phyloP scores from a whole-genome alignment of 2,797 vertebrate species.

The Sebastes diaconus region DNA sequence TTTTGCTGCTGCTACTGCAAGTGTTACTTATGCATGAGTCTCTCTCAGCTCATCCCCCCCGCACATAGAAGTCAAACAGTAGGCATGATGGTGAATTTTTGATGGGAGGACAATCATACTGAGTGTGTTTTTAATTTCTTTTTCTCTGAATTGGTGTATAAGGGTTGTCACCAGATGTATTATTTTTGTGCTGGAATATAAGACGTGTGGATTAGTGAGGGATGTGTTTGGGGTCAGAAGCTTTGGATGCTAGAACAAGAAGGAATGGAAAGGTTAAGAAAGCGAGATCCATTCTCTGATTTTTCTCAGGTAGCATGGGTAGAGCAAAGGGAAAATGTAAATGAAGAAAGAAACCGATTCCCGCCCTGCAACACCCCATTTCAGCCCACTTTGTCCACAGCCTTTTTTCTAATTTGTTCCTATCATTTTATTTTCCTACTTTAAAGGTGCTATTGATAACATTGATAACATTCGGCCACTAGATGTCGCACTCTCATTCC shows the following conservation, averaged over 20 bases:
- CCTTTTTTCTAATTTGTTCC: neutral
- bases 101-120: slow-evolving; percentile 70
- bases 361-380: neutral
- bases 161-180: slow-evolving; percentile 7
- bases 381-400: neutral
- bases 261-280: slow-evolving; percentile 6
- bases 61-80: slow-evolving; percentile 56
- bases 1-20: slow-evolving; percentile 83
- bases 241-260: neutral
- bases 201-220: slow-evolving; percentile 2
- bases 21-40: slow-evolving; percentile 86
- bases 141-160: slow-evolving; percentile 7
- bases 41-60: slow-evolving; percentile 61
- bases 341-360: neutral
- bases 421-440: neutral
- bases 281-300: slow-evolving; percentile 40
- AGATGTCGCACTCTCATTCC: no score
- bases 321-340: slow-evolving; percentile 5
- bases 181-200: slow-evolving; percentile 15
- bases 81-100: slow-evolving; percentile 63
- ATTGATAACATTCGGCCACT: no score
- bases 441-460: neutral
- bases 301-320: slow-evolving; percentile 60
- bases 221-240: neutral
- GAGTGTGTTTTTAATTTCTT: neutral